Percentiles rank a stretch among this genome's conserved stretches.
These are phyloP conservation scores for Tetranychus urticae DNA, from an alignment of 1,140 invertebrate genomes.

Conservation along the genomic window DNA sequence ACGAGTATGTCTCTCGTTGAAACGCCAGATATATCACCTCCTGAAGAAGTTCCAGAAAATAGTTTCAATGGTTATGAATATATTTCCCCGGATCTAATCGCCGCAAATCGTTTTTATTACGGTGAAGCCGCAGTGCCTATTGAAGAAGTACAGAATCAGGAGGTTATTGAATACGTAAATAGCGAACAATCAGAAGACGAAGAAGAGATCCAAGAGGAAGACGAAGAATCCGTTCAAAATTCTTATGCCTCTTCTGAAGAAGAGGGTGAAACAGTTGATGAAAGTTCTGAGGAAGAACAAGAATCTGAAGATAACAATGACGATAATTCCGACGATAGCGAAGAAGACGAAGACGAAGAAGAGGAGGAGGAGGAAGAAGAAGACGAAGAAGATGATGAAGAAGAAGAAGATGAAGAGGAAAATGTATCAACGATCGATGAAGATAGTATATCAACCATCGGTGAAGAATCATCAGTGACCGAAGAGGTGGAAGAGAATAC, in stretches of 20 bases:
- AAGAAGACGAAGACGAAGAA: not conserved
- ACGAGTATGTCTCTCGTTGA: slow-evolving; percentile 67
- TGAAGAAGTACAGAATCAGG: not conserved
- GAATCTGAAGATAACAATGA: not conserved
- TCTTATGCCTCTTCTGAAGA: not conserved
- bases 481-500: too few species aligned
- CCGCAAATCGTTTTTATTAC: too few species aligned
- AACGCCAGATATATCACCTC: slow-evolving; percentile 62
- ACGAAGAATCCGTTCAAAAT: not conserved
- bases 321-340: not conserved
- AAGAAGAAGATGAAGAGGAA: slow-evolving; percentile 10
- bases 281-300: not conserved
- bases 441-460: not conserved
- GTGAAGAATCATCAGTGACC: too few species aligned
- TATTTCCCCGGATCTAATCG: slow-evolving; percentile 65
- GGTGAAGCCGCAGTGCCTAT: not conserved
- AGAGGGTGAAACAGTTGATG: not conserved
- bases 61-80: slow-evolving; percentile 79
- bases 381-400: slow-evolving; percentile 1
- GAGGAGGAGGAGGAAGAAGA: slow-evolving; percentile 9
- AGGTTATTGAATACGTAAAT: not conserved
- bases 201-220: not conserved
- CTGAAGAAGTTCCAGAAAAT: slow-evolving; percentile 42
- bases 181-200: not conserved
- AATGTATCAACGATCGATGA: not conserved